Conservation (phyloP, 2,113 vertebrate species). For the Nannobrachium achirus region DNA sequence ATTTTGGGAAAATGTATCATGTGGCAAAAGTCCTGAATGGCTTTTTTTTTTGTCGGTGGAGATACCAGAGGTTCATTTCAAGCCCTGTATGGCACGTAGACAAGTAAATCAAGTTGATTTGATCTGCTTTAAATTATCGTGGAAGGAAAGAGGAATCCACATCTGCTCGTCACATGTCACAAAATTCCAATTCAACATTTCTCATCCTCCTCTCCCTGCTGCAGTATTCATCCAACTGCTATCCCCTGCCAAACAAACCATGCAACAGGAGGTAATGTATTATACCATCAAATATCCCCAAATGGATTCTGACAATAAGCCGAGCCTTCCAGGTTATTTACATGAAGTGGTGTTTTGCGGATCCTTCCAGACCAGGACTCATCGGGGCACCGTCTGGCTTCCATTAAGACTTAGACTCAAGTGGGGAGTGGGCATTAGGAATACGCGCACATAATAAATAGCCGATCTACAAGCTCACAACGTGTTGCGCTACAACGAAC, state of each 20-base stretch:
- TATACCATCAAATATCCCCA: slow-evolving; percentile 48
- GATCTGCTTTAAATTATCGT: slow-evolving; percentile 67
- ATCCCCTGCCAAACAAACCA: slow-evolving; percentile 48
- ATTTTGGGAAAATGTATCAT: not conserved
- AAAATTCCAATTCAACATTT: slow-evolving; percentile 38
- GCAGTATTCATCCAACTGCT: too few relatives aligned
- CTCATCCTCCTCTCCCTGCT: slow-evolving; percentile 5
- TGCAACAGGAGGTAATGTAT: slow-evolving; percentile 49
- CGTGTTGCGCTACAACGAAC: too few relatives aligned
- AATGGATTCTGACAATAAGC: slow-evolving; percentile 57
- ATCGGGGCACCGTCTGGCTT: slow-evolving; percentile 32
- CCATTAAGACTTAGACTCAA: too few relatives aligned
- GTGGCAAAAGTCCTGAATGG: slow-evolving; percentile 12
- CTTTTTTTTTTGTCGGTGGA: slow-evolving; percentile 10
- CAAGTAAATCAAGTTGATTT: slow-evolving; percentile 49
- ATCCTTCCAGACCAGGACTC: slow-evolving; percentile 29
- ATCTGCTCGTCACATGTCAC: slow-evolving; percentile 72
- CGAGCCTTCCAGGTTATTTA: slow-evolving; percentile 57
- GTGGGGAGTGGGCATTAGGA: too few relatives aligned
- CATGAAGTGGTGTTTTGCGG: slow-evolving; percentile 27
- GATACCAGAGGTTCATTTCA: slow-evolving; percentile 37
- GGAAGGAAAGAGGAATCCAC: slow-evolving; percentile 63
- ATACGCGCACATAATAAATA: too few relatives aligned
- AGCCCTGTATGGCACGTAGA: slow-evolving; percentile 21
- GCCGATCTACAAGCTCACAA: too few relatives aligned